Percentiles rank a stretch among this genome's conserved stretches.
Evolutionary conservation across 2,113 vertebrate genomes (phyloP).

Genomic region (Boulengeromyrus knoepffleri): DNA sequence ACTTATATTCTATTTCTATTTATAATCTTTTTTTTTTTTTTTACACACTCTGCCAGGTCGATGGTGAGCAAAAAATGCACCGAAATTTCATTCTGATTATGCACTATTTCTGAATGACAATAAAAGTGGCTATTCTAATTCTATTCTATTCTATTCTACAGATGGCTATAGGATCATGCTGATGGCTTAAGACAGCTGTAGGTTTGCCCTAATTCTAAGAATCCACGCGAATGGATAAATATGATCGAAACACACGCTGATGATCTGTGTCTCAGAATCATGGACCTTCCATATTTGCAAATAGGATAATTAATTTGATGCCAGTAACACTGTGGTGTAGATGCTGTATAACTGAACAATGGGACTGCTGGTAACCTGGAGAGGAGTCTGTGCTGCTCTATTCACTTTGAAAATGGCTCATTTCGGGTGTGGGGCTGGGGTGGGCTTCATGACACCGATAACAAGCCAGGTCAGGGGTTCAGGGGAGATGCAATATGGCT

Average conservation of each 20-base stretch:
- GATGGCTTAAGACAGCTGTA: not conserved
- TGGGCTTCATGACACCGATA: not conserved
- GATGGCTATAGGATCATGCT: not conserved
- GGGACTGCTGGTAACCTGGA: no score
- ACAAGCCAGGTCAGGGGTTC: slow-evolving; percentile 51
- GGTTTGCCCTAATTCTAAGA: not conserved
- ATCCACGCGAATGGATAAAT: not conserved
- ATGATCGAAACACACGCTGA: not conserved
- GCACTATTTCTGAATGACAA: no score
- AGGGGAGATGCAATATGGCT: slow-evolving; percentile 78
- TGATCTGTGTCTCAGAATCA: not conserved
- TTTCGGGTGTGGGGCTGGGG: no score
- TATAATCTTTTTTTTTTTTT: no score
- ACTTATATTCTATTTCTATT: no score
- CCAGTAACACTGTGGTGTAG: not conserved
- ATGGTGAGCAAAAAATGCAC: no score
- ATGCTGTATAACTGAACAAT: not conserved
- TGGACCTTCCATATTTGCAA: not conserved
- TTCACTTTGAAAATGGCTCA: not conserved
- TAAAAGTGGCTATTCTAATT: no score
- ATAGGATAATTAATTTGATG: not conserved
- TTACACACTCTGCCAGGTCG: no score
- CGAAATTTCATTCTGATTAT: no score
- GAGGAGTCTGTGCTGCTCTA: not conserved
- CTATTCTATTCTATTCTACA: no score